A percentile compares a stretch with the other conserved stretches of the same genome.
These are phyloP conservation scores for Acromyrmex charruanus DNA, from an alignment of 1,140 invertebrate genomes.

Conservation along the genomic window DNA sequence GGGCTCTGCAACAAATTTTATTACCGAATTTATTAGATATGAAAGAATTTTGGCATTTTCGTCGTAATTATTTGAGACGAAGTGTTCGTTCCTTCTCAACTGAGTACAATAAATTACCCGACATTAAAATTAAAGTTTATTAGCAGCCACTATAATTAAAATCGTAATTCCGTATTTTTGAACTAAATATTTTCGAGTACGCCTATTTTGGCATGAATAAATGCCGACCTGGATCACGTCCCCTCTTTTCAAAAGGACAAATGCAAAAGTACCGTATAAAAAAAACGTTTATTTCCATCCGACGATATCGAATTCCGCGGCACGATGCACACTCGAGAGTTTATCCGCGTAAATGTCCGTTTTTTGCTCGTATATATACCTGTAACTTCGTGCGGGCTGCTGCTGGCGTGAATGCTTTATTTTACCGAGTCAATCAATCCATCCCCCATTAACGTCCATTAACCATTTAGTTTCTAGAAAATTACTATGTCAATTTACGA, in stretches of 20 bases:
- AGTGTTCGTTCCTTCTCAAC: background rate
- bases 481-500: background rate
- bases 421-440: constrained; percentile 34
- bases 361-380: constrained; percentile 38
- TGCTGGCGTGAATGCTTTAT: constrained; percentile 12
- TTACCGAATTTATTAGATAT: constrained; percentile 37
- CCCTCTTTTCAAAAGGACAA: background rate
- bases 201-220: background rate
- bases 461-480: constrained; percentile 7
- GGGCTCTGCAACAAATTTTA: background rate
- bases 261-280: constrained; percentile 24
- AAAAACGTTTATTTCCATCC: constrained; percentile 45
- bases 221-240: background rate
- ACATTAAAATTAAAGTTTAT: constrained; percentile 13
- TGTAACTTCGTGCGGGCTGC: constrained; percentile 21
- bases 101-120: background rate
- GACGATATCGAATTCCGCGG: constrained; percentile 51
- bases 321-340: constrained; percentile 48
- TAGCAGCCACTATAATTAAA: constrained; percentile 17
- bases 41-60: constrained; percentile 6
- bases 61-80: constrained; percentile 4
- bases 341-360: constrained; percentile 37
- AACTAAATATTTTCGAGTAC: background rate
- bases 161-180: background rate
- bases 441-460: constrained; percentile 32